Evolutionary conservation across 2,113 vertebrate genomes (phyloP).

Genomic region (Trachemys scripta): DNA sequence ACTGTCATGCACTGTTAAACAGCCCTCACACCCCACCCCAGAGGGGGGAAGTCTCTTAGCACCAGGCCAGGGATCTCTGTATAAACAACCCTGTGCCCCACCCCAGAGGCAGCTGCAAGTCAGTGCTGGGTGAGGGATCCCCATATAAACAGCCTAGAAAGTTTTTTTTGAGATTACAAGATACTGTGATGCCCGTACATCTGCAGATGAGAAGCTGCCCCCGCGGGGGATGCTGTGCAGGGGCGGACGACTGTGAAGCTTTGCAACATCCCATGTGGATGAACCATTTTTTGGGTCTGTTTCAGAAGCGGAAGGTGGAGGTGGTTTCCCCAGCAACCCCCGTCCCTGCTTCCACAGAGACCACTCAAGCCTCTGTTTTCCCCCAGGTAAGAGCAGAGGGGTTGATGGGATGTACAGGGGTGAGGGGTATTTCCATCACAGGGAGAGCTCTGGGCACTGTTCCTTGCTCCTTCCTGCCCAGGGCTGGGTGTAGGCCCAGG

Average conservation of each 20-base stretch:
- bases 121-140: neutral
- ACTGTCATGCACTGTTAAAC: neutral
- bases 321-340: conserved; percentile 86
- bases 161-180: neutral
- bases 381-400: conserved; percentile 77
- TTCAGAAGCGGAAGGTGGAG: conserved; percentile 93
- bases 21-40: neutral
- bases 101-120: neutral
- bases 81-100: neutral
- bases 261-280: neutral
- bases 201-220: neutral
- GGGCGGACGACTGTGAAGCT: neutral
- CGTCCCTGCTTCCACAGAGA: conserved; percentile 85
- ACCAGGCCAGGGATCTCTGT: too few relatives aligned
- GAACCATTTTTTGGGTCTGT: conserved; percentile 50
- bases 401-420: neutral
- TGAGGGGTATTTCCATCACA: neutral
- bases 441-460: neutral
- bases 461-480: neutral
- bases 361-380: conserved; percentile 86
- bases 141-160: neutral
- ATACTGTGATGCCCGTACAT: neutral
- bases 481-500: neutral
- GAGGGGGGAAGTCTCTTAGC: neutral
- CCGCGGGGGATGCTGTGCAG: neutral